Base-by-base conservation (phyloP, 2,113 vertebrate species). In the Xiphophorus maculatus region DNA sequence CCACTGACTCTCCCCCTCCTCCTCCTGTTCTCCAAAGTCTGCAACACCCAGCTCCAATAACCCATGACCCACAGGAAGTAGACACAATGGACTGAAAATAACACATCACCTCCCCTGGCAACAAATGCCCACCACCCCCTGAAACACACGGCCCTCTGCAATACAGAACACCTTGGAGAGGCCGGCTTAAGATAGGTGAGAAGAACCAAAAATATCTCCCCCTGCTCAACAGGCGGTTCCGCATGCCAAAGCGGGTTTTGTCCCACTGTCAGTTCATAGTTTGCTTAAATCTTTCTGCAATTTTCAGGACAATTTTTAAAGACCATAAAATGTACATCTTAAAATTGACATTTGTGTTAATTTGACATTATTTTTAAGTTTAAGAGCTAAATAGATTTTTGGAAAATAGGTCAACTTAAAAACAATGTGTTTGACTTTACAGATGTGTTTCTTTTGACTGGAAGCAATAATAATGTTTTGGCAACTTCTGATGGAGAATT, bases 11-110 rank as follows among this genome's bases (percentile, higher is more conserved):
- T 90, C 91, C 89, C 89, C 84, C 85, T 15, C 90, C 89, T 91
- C 83, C 87, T 84, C 91, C 86, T 77, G 83, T 87, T 90, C 89
- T 67, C 28, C 90, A 32, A 86, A 80, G 90, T 94, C 92, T 95
- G 94, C 91, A 95, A 95, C 94, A 96, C 96, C 95, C 96, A 94
- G 94, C 95, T 95, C 96, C 95, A 94, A 89, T 94, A 95, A 97
- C 95, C 96, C 96, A 93, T 96, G 96, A 96, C 95, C 96, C 92
- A 93, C 94, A 98, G 97, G 96, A 99, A 97, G 94, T 92, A 96
- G 95, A 96, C 95, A 97, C 96, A 97, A 96, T 95, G 93, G 95
- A 95, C 93, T 97, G 95, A 97, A 97, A 97, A 97, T 96, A 97
- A 97, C 93, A 95, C 93, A 87, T 93, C 93, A 88, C 92, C 89